These are phyloP conservation scores for Macaca mulatta DNA, from an alignment of 2,113 vertebrate species.

Conservation along the genomic window DNA sequence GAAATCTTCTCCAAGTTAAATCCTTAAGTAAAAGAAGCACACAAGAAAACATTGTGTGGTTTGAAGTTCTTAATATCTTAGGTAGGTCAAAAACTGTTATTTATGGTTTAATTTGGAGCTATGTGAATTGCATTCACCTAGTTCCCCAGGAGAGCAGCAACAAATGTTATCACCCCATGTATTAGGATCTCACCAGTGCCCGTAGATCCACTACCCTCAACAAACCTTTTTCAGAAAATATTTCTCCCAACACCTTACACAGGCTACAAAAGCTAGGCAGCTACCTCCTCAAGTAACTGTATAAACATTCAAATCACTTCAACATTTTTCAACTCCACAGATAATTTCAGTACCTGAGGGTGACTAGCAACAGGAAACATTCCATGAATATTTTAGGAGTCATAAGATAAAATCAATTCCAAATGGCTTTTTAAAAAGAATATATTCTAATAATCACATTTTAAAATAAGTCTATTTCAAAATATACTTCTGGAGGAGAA, in stretches of 20 bases:
- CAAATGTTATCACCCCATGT: background rate
- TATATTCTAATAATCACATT: background rate
- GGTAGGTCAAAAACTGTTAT: background rate
- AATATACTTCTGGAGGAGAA: background rate
- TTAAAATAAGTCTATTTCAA: constrained; percentile 1
- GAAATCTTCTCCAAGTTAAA: background rate
- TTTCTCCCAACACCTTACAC: background rate
- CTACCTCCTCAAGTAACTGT: background rate
- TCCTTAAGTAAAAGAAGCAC: background rate
- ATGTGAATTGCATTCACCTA: background rate
- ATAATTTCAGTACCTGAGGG: constrained; percentile 30
- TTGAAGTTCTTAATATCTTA: background rate
- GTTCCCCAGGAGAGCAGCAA: background rate
- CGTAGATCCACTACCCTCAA: background rate
- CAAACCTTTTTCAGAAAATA: background rate
- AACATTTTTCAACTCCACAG: constrained; percentile 29
- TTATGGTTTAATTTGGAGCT: background rate
- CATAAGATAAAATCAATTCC: constrained; percentile 52
- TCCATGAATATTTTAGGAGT: constrained; percentile 49
- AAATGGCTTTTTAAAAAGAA: background rate
- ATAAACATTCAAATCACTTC: background rate
- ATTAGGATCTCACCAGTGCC: background rate
- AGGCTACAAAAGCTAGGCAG: background rate
- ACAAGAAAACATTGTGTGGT: background rate
- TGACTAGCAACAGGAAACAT: constrained; percentile 3